Evolutionary conservation across 2,113 vertebrate genomes (phyloP).

Genomic region (Triplophysa tibetana): DNA sequence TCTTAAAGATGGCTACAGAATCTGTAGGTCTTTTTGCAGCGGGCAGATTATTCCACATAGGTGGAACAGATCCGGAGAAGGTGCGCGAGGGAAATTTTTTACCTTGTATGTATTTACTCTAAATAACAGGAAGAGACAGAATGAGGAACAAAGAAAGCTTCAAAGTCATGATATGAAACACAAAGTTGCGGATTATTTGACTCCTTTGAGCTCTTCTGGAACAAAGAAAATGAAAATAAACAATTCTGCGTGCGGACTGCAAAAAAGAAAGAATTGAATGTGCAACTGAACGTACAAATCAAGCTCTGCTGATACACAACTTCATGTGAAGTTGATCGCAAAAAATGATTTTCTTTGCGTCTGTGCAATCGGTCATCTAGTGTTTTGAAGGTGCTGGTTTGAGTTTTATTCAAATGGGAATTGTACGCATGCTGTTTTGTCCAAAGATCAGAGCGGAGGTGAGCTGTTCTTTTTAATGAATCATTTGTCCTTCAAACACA

Average conservation of each 20-base stretch:
- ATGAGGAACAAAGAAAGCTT: too few relatives aligned
- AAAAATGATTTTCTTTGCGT: not conserved
- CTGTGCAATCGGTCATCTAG: constrained; percentile 31
- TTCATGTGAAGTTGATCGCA: constrained; percentile 30
- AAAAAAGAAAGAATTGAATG: not conserved
- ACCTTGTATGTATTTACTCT: too few relatives aligned
- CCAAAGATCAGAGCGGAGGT: constrained; percentile 70
- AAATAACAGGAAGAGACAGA: too few relatives aligned
- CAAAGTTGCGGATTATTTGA: too few relatives aligned
- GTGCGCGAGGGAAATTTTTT: too few relatives aligned
- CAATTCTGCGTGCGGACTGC: not conserved
- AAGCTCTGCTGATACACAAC: not conserved
- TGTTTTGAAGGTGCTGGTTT: constrained; percentile 62
- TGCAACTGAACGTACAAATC: not conserved
- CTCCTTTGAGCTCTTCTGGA: too few relatives aligned
- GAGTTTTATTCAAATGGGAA: constrained; percentile 61
- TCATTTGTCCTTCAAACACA: constrained; percentile 77
- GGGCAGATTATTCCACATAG: too few relatives aligned
- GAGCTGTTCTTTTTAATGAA: constrained; percentile 78
- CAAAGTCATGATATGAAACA: too few relatives aligned
- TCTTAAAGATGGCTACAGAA: too few relatives aligned
- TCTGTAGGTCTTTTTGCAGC: too few relatives aligned
- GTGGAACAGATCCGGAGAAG: too few relatives aligned
- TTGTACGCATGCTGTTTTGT: constrained; percentile 60
- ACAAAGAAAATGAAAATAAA: too few relatives aligned